Percentiles rank a stretch among this genome's conserved stretches.
These are phyloP conservation scores for Himalopsyche tibetana DNA, from an alignment of 2,888 invertebrate genomes.

Conservation along the genomic window DNA sequence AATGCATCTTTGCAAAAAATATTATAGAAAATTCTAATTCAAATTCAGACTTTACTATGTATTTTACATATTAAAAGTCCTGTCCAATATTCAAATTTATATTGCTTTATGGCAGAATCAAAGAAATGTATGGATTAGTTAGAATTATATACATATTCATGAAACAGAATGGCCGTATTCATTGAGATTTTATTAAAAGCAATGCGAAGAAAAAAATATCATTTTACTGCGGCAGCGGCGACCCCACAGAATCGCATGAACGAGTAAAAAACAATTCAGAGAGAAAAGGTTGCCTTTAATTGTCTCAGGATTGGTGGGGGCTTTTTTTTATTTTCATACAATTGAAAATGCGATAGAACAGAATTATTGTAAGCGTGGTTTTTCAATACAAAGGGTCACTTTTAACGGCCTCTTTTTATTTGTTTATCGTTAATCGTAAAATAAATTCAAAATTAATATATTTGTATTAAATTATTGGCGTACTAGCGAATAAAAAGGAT, in stretches of 20 bases:
- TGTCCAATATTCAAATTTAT: no score
- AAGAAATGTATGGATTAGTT: background rate
- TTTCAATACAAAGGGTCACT: slow-evolving; percentile 4
- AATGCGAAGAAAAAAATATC: background rate
- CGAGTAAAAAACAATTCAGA: slow-evolving; percentile 19
- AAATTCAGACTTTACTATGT: no score
- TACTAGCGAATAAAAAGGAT: no score
- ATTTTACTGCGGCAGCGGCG: background rate
- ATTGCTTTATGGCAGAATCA: background rate
- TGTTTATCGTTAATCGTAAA: background rate
- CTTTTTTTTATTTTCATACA: slow-evolving; percentile 2
- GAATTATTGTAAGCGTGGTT: slow-evolving; percentile 9
- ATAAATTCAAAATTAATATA: background rate
- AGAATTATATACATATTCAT: slow-evolving; percentile 4
- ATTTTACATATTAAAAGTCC: no score
- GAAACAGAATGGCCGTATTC: background rate
- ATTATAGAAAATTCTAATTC: no score
- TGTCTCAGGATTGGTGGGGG: background rate
- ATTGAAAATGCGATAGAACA: slow-evolving; percentile 11
- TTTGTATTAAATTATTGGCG: no score
- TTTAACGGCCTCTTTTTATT: background rate
- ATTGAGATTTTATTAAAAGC: slow-evolving; percentile 7
- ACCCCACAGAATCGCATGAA: slow-evolving; percentile 5
- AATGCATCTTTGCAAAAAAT: no score
- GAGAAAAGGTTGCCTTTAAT: slow-evolving; percentile 23